phyloP scores from a whole-genome alignment of 1,140 invertebrate genomes.

The Pristionchus pacificus region DNA sequence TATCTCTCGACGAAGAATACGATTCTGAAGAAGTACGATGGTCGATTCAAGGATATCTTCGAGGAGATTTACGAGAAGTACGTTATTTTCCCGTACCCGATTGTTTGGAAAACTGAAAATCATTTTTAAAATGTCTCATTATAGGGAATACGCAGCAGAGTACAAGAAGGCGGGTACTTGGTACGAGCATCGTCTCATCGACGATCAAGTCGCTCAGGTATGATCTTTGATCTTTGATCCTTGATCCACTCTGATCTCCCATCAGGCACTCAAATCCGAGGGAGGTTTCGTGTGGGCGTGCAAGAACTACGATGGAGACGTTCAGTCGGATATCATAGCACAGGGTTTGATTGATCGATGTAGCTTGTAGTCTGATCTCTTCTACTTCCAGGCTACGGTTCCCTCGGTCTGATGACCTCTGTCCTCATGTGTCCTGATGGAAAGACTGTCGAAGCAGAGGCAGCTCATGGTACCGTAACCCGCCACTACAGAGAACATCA shows the following conservation, averaged over 20 bases:
- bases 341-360: slow-evolving; percentile 66
- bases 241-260: neutral
- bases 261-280: slow-evolving; percentile 85
- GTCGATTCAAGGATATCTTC: slow-evolving; percentile 98
- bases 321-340: slow-evolving; percentile 93
- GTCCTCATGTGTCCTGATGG: slow-evolving; percentile 90
- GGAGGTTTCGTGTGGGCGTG: slow-evolving; percentile 98
- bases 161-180: slow-evolving; percentile 82
- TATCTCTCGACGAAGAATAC: slow-evolving; percentile 97
- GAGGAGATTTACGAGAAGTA: slow-evolving; percentile 90
- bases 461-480: slow-evolving; percentile 94
- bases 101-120: slow-evolving; percentile 19
- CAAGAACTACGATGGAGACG: slow-evolving; percentile 99
- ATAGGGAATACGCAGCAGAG: slow-evolving; percentile 75
- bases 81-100: too few relatives aligned
- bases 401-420: slow-evolving; percentile 89
- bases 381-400: slow-evolving; percentile 66
- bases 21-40: slow-evolving; percentile 96
- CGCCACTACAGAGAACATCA: slow-evolving; percentile 88
- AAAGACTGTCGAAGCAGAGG: slow-evolving; percentile 92
- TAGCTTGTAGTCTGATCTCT: neutral
- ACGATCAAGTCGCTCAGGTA: slow-evolving; percentile 66
- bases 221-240: neutral
- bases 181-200: slow-evolving; percentile 92
- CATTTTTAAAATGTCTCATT: too few relatives aligned